Evolutionary conservation across 2,888 invertebrate genomes (phyloP).

Genomic region (Hypena proboscidalis): DNA sequence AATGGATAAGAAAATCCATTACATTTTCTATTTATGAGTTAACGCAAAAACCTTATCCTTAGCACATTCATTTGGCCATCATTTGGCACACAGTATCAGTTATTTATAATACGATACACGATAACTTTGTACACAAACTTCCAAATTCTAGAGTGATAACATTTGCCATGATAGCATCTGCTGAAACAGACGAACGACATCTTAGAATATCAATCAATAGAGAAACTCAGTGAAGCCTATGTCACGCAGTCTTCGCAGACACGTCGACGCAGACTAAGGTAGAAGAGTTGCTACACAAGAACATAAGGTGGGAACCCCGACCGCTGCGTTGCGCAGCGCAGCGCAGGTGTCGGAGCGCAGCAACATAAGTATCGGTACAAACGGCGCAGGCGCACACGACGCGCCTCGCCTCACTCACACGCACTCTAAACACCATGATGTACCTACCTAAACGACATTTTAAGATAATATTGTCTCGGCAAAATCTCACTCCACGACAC

Average conservation of each 20-base stretch:
- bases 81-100: constrained; percentile 67
- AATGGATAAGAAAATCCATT: constrained; percentile 68
- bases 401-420: constrained; percentile 47
- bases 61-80: constrained; percentile 60
- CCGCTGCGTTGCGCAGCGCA: constrained; percentile 22
- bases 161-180: constrained; percentile 50
- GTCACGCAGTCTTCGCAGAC: constrained; percentile 7
- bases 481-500: constrained; percentile 84
- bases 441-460: constrained; percentile 75
- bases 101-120: constrained; percentile 56
- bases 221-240: constrained; percentile 32
- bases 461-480: constrained; percentile 83
- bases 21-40: constrained; percentile 57
- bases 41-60: constrained; percentile 65
- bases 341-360: constrained; percentile 10
- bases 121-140: constrained; percentile 60
- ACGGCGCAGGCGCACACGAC: constrained; percentile 29
- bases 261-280: constrained; percentile 13
- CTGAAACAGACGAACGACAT: constrained; percentile 47
- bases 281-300: constrained; percentile 24
- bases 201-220: constrained; percentile 44
- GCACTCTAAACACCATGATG: constrained; percentile 60
- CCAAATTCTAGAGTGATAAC: constrained; percentile 50
- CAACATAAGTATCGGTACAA: constrained; percentile 33
- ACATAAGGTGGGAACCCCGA: constrained; percentile 25